These are phyloP conservation scores for Oxyteleia sp. DNA, from an alignment of 2,888 invertebrate genomes.

Conservation along the genomic window DNA sequence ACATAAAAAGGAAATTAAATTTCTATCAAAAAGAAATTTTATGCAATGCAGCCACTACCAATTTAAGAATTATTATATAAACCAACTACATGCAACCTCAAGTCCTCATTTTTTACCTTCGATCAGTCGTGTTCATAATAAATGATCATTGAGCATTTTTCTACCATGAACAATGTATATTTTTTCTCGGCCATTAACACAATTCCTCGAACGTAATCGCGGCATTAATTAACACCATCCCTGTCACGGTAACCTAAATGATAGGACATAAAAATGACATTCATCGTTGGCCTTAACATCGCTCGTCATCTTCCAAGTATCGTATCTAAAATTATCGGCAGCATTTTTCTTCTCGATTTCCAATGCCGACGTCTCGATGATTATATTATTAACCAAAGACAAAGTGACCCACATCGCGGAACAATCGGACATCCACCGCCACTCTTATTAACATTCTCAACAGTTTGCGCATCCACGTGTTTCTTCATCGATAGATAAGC, in stretches of 20 bases:
- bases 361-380: slow-evolving; percentile 41
- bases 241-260: slow-evolving; percentile 38
- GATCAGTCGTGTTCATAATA: neutral
- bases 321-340: slow-evolving; percentile 27
- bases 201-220: slow-evolving; percentile 25
- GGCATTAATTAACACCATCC: slow-evolving; percentile 44
- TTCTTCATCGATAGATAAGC: slow-evolving; percentile 69
- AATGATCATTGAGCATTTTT: slow-evolving; percentile 10
- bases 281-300: slow-evolving; percentile 26
- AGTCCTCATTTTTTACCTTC: slow-evolving; percentile 24
- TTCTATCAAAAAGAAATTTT: too few relatives aligned
- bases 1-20: too few relatives aligned
- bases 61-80: neutral
- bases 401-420: slow-evolving; percentile 64
- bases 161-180: slow-evolving; percentile 28
- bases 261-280: slow-evolving; percentile 32
- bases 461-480: slow-evolving; percentile 65
- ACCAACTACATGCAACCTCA: neutral
- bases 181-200: slow-evolving; percentile 38
- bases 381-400: slow-evolving; percentile 44
- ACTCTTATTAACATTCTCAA: slow-evolving; percentile 66
- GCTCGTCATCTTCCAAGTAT: slow-evolving; percentile 30
- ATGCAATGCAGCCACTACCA: neutral
- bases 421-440: slow-evolving; percentile 62
- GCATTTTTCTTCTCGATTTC: slow-evolving; percentile 8